Percentiles rank a stretch among this genome's conserved stretches.
Conservation (phyloP, 2,888 invertebrate species). For the Pristionchus maxplancki region DNA sequence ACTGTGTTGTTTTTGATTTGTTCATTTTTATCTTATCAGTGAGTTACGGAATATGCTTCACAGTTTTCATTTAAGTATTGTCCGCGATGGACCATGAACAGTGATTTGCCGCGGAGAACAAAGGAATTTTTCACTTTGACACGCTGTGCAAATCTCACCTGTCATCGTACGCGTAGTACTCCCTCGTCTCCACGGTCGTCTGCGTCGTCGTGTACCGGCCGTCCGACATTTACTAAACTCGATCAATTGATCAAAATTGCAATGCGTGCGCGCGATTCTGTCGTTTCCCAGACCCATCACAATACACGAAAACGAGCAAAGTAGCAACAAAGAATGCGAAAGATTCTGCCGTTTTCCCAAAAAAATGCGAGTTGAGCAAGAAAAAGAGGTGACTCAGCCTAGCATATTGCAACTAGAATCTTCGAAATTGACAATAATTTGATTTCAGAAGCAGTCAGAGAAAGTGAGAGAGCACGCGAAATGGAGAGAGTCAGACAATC, state of each 20-base stretch:
- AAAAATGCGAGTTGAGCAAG: neutral
- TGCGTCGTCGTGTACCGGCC: constrained; percentile 65
- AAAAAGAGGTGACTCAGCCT: neutral
- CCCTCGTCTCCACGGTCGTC: constrained; percentile 66
- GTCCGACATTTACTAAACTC: constrained; percentile 54
- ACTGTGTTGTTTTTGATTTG: too few species aligned
- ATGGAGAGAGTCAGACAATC: neutral
- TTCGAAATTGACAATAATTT: neutral
- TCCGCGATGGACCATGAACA: too few species aligned
- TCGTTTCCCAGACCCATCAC: neutral
- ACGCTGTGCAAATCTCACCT: too few species aligned
- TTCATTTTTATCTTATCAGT: too few species aligned
- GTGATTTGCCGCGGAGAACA: too few species aligned
- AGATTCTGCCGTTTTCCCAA: too few species aligned
- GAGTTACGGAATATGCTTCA: too few species aligned
- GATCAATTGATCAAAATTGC: neutral
- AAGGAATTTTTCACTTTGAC: too few species aligned
- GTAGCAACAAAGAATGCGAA: neutral
- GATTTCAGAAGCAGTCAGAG: neutral
- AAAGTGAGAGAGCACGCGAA: too few species aligned
- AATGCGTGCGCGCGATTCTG: constrained; percentile 16
- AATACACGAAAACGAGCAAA: neutral
- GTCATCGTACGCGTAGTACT: constrained; percentile 65
- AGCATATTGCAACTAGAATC: neutral
- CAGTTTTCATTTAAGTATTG: too few species aligned